Evolutionary conservation across 2,113 vertebrate genomes (phyloP).

Genomic region (Chloropsis hardwickii): DNA sequence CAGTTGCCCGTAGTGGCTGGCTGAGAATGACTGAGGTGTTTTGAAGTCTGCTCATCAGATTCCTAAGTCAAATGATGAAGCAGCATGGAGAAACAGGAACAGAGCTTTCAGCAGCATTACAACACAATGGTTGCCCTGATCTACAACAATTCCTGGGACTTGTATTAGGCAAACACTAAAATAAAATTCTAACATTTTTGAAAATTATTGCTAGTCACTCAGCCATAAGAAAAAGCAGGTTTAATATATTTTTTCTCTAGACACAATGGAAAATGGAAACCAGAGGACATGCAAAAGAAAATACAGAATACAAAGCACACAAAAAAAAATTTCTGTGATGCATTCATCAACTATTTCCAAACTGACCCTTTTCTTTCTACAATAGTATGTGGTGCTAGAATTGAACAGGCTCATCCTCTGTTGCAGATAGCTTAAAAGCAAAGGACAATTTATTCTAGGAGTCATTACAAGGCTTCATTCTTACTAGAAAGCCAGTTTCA

Average conservation of each 20-base stretch:
- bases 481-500: neutral
- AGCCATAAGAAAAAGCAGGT: neutral
- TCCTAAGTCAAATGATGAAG: constrained; percentile 54
- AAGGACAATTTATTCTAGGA: neutral
- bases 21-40: constrained; percentile 19
- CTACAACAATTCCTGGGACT: neutral
- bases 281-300: neutral
- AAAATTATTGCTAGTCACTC: neutral
- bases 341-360: neutral
- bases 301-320: neutral
- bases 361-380: neutral
- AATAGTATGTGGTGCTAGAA: neutral
- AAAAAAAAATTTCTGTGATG: neutral
- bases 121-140: neutral
- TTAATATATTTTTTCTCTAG: neutral
- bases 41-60: constrained; percentile 6
- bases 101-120: neutral
- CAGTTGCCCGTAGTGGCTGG: neutral
- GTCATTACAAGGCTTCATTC: neutral
- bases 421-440: neutral
- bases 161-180: neutral
- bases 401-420: neutral
- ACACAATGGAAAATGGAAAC: neutral
- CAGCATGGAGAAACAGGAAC: neutral
- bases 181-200: neutral